These are phyloP conservation scores for Colletes gigas DNA, from an alignment of 1,140 invertebrate genomes.

Conservation along the genomic window DNA sequence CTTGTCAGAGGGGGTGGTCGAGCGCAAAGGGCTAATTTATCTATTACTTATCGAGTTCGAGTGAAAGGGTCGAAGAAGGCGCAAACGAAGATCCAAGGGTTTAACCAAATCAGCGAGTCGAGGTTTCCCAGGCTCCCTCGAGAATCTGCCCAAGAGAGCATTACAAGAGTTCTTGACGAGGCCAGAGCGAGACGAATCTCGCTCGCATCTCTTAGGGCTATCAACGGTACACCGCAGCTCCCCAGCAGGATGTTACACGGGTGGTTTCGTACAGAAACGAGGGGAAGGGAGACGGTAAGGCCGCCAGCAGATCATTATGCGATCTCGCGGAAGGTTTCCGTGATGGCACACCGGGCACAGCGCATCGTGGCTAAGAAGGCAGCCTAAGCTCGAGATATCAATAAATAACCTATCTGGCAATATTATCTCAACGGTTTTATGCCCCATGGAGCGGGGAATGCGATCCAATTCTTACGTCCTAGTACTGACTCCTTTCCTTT, in stretches of 20 bases:
- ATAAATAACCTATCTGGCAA: conserved; percentile 78
- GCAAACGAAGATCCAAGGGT: not conserved
- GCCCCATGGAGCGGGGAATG: conserved; percentile 64
- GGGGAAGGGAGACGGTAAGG: conserved; percentile 30
- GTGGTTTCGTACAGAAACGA: conserved; percentile 35
- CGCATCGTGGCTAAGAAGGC: conserved; percentile 53
- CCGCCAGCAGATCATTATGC: conserved; percentile 45
- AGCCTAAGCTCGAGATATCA: conserved; percentile 66
- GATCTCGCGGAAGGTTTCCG: conserved; percentile 61
- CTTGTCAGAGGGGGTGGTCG: no score
- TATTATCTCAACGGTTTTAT: conserved; percentile 75
- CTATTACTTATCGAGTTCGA: no score
- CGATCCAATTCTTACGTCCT: conserved; percentile 73
- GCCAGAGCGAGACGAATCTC: conserved; percentile 45
- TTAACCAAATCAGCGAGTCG: not conserved
- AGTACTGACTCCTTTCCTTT: conserved; percentile 45
- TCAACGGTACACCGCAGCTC: conserved; percentile 53
- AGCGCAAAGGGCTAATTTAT: no score
- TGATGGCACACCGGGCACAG: conserved; percentile 60
- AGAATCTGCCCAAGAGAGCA: not conserved
- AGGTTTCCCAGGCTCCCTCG: conserved; percentile 22
- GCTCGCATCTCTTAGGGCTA: conserved; percentile 57
- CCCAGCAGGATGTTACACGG: conserved; percentile 62
- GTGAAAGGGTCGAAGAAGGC: not conserved
- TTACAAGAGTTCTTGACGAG: not conserved